Conservation (phyloP, 2,113 vertebrate genomes). For the Neotoma lepida region DNA sequence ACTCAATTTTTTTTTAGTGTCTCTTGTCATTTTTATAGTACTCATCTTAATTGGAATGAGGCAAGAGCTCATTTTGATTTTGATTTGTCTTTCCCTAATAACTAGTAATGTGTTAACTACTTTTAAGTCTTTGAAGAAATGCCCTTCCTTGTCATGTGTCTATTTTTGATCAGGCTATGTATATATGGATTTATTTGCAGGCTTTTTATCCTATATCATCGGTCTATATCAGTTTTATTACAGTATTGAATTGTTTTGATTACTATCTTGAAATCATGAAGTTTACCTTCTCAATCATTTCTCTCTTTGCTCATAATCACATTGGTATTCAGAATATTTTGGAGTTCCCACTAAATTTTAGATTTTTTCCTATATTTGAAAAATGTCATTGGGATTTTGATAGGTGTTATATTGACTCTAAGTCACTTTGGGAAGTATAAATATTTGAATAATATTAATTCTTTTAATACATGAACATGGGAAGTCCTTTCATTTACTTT, state of each 20-base stretch:
- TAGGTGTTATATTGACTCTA: not conserved
- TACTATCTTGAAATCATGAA: not conserved
- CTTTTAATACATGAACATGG: not conserved
- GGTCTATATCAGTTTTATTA: not conserved
- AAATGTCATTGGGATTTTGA: not conserved
- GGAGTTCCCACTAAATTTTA: not conserved
- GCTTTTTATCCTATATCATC: not conserved
- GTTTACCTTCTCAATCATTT: not conserved
- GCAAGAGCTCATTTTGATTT: not conserved
- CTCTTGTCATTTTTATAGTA: not conserved
- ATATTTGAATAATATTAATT: not conserved
- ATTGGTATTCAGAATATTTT: not conserved
- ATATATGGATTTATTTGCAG: not conserved
- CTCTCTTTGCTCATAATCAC: not conserved
- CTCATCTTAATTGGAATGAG: not conserved
- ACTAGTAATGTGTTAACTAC: not conserved
- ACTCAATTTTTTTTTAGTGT: not conserved
- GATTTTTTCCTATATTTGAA: not conserved
- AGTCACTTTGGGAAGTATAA: not conserved
- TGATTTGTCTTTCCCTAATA: not conserved
- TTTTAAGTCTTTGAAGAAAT: not conserved
- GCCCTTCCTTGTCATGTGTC: not conserved
- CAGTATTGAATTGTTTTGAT: not conserved
- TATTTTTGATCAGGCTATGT: not conserved
- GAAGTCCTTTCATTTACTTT: not conserved